phyloP scores from a whole-genome alignment of 2,888 invertebrate species.

The Aporophyla lueneburgensis region DNA sequence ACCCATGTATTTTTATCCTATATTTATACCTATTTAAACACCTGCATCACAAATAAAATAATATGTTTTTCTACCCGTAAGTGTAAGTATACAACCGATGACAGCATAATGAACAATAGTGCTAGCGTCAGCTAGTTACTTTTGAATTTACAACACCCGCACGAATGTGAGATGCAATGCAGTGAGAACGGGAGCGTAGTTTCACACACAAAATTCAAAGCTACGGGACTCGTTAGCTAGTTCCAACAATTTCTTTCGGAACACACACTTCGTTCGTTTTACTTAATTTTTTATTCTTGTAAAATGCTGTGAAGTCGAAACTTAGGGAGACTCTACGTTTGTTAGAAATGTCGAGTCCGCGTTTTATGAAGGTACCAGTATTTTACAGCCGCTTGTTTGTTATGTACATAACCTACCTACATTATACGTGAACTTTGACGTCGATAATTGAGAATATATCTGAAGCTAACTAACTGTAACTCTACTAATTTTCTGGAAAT shows the following conservation, averaged over 20 bases:
- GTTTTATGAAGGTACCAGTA: neutral
- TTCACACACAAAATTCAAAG: conserved; percentile 43
- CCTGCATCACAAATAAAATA: neutral
- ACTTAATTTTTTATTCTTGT: conserved; percentile 26
- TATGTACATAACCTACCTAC: neutral
- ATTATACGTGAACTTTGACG: neutral
- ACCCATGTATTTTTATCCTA: neutral
- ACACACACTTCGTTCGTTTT: conserved; percentile 35
- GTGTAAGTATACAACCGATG: neutral
- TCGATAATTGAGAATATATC: neutral
- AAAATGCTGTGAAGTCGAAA: conserved; percentile 27
- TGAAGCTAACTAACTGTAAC: neutral
- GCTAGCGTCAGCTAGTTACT: neutral
- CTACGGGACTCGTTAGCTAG: conserved; percentile 42
- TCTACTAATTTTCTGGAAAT: too few relatives aligned
- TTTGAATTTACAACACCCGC: conserved; percentile 12
- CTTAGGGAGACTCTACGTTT: conserved; percentile 16
- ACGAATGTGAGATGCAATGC: conserved; percentile 4
- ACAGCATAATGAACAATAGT: neutral
- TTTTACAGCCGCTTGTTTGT: neutral
- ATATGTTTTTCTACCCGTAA: neutral
- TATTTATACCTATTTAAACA: neutral
- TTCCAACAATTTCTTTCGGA: conserved; percentile 44
- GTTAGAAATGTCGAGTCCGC: conserved; percentile 15
- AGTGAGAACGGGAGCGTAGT: neutral